Evolutionary conservation across 2,888 invertebrate species (phyloP).

Genomic region (Thereva nobilitata): DNA sequence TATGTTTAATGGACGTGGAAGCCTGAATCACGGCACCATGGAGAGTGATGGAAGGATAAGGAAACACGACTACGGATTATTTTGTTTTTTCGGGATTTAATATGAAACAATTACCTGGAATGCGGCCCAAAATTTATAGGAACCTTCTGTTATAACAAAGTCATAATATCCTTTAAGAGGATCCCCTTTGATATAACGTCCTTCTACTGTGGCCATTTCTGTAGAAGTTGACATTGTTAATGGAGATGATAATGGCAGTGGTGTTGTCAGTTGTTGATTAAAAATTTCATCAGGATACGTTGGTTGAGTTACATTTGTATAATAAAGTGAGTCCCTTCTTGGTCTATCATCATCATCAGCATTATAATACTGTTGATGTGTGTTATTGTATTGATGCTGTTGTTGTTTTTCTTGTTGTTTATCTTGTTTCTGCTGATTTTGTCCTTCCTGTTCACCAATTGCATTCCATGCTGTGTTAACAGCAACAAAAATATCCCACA

Average conservation of each 20-base stretch:
- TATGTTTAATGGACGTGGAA: background rate
- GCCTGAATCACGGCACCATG: no score
- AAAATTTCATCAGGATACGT: background rate
- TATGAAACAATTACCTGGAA: slow-evolving; percentile 68
- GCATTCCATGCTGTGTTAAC: slow-evolving; percentile 51
- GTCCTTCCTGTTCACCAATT: slow-evolving; percentile 42
- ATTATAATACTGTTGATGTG: background rate
- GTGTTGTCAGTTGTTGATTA: background rate
- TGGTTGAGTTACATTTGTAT: slow-evolving; percentile 4
- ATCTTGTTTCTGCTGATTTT: background rate
- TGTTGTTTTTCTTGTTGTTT: slow-evolving; percentile 41
- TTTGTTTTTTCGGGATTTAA: background rate
- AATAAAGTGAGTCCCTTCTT: slow-evolving; percentile 10
- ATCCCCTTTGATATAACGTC: slow-evolving; percentile 62
- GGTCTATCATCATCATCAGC: slow-evolving; percentile 12
- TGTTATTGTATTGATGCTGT: no score
- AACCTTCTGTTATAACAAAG: slow-evolving; percentile 84
- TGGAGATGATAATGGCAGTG: background rate
- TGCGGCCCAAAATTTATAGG: slow-evolving; percentile 86
- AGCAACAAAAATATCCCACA: slow-evolving; percentile 54
- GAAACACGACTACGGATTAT: background rate
- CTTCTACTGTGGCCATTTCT: slow-evolving; percentile 50
- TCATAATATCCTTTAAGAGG: slow-evolving; percentile 83
- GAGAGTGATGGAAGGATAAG: background rate
- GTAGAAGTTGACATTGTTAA: background rate